Conservation (phyloP, 2,888 invertebrate species). For the Metacarcinus magister region DNA sequence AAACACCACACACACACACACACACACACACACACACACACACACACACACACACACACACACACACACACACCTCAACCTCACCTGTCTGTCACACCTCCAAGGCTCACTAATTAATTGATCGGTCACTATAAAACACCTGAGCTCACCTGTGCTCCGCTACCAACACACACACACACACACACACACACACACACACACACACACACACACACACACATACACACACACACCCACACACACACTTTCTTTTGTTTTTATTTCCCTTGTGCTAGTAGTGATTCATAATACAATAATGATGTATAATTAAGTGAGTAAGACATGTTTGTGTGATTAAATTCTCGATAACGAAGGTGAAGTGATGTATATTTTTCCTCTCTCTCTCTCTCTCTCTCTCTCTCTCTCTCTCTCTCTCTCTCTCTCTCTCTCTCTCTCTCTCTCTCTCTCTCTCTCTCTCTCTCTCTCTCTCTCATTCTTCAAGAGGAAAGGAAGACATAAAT, state of each 20-base stretch:
- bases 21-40: background rate
- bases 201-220: background rate
- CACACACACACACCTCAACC: too few relatives aligned
- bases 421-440: conserved; percentile 38
- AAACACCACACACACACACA: background rate
- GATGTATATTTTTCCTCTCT: background rate
- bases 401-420: too few relatives aligned
- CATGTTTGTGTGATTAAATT: background rate
- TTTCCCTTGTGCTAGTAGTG: background rate
- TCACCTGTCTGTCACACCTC: background rate
- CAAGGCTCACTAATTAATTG: background rate
- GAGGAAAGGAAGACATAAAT: background rate
- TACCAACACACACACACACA: conserved; percentile 7
- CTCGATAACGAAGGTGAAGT: background rate
- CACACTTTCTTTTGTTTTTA: background rate
- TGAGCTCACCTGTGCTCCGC: background rate
- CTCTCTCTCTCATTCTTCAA: background rate
- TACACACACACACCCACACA: too few relatives aligned
- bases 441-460: background rate
- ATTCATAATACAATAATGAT: background rate
- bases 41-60: background rate
- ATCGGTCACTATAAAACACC: background rate
- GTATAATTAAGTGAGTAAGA: background rate
- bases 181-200: conserved; percentile 48
- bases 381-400: too few relatives aligned